Conservation (phyloP, 2,113 vertebrate genomes). For the Entosphenus tridentatus region DNA sequence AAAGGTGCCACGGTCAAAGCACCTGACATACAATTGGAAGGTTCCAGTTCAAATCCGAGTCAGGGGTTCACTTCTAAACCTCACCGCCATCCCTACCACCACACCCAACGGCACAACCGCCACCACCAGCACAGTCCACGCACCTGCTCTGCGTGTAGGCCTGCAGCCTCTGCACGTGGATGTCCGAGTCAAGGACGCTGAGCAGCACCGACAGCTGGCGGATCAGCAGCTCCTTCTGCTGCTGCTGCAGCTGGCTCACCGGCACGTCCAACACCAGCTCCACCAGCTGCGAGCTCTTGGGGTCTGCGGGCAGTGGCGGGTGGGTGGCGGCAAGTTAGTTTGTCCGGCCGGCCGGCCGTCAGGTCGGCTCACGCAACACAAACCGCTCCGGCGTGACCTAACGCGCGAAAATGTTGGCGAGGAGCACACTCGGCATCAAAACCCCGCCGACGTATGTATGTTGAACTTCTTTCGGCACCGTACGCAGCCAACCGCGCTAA, state of each 20-base stretch:
- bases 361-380: neutral
- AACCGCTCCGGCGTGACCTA: neutral
- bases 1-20: no score
- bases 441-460: no score
- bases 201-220: slow-evolving; percentile 77
- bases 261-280: slow-evolving; percentile 73
- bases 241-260: slow-evolving; percentile 57
- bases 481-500: no score
- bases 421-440: no score
- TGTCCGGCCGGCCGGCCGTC: no score
- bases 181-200: slow-evolving; percentile 77
- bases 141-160: slow-evolving; percentile 77
- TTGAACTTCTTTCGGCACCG: no score
- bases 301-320: slow-evolving; percentile 26
- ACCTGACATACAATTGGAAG: no score
- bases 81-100: neutral
- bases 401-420: no score
- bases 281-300: slow-evolving; percentile 57
- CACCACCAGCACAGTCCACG: slow-evolving; percentile 7
- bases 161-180: slow-evolving; percentile 63
- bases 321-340: neutral
- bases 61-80: neutral
- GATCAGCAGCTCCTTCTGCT: slow-evolving; percentile 83
- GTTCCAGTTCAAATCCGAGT: neutral
- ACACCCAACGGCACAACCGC: no score